Evolutionary conservation across 2,888 invertebrate species (phyloP), one percentile per base, ranked within the genome.

Genomic region (Lymantria monacha): DNA sequence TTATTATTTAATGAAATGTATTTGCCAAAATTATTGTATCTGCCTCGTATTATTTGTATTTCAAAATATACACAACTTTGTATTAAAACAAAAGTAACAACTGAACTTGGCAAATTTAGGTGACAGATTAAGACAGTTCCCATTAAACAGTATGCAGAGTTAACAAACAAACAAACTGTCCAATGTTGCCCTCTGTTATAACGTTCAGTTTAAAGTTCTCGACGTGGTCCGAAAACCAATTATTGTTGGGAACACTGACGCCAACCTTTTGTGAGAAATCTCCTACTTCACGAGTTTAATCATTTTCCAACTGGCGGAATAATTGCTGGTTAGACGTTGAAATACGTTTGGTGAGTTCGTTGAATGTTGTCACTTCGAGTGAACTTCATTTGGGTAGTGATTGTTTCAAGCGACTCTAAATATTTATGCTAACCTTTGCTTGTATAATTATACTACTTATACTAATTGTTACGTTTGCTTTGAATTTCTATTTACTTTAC

Each of bases 151-250:
- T 51, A 48, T 37, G 51, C 44, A 53, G 54, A 69, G 54, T 67
- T 56, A 55, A 66, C 54, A 59, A 61, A 59, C 63, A 66, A 66
- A 63, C 67, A 60, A 66, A 69, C 59, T 59, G 67, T 55, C 63
- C 57, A 52, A 56, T 55, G 43, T 45, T 45, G 46, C 52, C 53
- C 53, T 53, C 69, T 55, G 61, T 59, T 62, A 59, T 55, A 61
- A 51, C 55, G 48, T 61, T 53, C 44, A 61, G 62, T 66, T 72
- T 61, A 68, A 70, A 71, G 71, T 69, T 70, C 63, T 49, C 59
- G 57, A 57, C 65, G 69, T 57, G 72, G 71, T 78, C 72, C 64
- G 66, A 72, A 76, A 78, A 75, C 76, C 73, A 80, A 80, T 81
- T 79, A 78, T 74, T 75, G 73, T 78, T 63, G 59, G 58, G 10